Conservation (phyloP, 30 jellyfish, hydroid and myxozoan species). For the Catostylus mosaicus region DNA sequence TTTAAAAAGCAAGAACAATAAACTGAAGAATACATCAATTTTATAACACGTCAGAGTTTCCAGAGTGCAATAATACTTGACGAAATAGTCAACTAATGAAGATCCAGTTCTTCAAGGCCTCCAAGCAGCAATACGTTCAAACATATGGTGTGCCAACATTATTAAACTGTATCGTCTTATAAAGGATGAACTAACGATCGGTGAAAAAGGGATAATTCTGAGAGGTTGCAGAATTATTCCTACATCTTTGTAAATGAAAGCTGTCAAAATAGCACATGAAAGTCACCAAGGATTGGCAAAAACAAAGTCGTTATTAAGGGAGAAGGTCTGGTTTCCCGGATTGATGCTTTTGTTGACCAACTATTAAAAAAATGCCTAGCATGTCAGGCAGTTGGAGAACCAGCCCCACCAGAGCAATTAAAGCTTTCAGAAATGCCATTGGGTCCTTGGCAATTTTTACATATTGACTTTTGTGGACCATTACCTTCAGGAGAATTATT, state of each 20-base stretch:
- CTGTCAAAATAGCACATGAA: slow-evolving; percentile 40
- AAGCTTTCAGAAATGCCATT: neutral
- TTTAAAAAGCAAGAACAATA: neutral
- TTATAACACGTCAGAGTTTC: neutral
- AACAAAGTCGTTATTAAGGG: too few relatives aligned
- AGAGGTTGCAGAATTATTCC: slow-evolving; percentile 52
- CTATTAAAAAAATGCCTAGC: neutral
- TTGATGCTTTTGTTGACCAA: neutral
- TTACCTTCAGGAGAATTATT: neutral
- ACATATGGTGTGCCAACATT: slow-evolving; percentile 31
- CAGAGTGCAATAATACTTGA: neutral
- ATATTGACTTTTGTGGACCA: neutral
- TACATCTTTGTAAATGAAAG: slow-evolving; percentile 45
- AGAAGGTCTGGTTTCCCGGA: neutral
- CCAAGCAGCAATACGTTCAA: too few relatives aligned
- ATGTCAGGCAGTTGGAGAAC: neutral
- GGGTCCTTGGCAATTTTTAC: neutral
- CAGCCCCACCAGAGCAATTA: neutral
- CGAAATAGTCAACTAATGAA: slow-evolving; percentile 36
- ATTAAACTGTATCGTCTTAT: neutral
- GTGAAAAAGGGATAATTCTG: slow-evolving; percentile 23
- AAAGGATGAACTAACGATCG: neutral
- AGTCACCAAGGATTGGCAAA: slow-evolving; percentile 49
- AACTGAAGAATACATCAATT: slow-evolving; percentile 19
- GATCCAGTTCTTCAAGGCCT: slow-evolving; percentile 32